Base-by-base conservation (phyloP, 2,888 invertebrate genomes). In the Epinotia bilunana region DNA sequence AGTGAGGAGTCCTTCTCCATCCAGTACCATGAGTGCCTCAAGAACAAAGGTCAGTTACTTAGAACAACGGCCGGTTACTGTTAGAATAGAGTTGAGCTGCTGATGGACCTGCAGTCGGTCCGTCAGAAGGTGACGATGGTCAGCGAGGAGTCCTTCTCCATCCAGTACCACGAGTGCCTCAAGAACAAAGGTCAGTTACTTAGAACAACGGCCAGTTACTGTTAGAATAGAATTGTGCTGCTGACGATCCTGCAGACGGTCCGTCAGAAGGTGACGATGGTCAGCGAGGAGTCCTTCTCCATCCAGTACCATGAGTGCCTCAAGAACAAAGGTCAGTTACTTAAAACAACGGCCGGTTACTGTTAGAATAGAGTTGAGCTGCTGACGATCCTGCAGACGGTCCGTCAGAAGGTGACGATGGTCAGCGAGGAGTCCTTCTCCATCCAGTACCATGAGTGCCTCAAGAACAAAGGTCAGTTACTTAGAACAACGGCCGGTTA, bases 281-380 rank as follows among this genome's bases (percentile, higher is more conserved):
- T 97, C 0, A 96, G 96, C 0, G 96, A 96, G 76, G 96, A 97
- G 87, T 95, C 97, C 0, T 98, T 98, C 91, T 97, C 98, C 0
- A 92, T 98, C 28, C 97, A 97, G 81, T 98, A 97, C 89, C 97
- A 98, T 85, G 97, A 98, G 83, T 97, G 97, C 81, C 94, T 96
- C 76, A 97, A 97, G 91, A 49, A 49, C 49, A 49, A 49, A 6
- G 16, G 6, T 49, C 16, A 16, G 49, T 12, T 6, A n/a, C 46
- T 46, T 46, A 46, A 16, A 46, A 46, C 12, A 46, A 46, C 4
- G 13, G 46, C 12, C 13, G 16, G 46, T 46, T 4, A 4, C 43
- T 12, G 9, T 3, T 43, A 33, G 33, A 33, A 33, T 33, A 33
- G 33, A 33, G 33, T 33, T 33, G 33, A 7, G 33, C 33, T 33